phyloP scores from a whole-genome alignment of 2,797 vertebrate species.

The Lycodopsis pacificus region DNA sequence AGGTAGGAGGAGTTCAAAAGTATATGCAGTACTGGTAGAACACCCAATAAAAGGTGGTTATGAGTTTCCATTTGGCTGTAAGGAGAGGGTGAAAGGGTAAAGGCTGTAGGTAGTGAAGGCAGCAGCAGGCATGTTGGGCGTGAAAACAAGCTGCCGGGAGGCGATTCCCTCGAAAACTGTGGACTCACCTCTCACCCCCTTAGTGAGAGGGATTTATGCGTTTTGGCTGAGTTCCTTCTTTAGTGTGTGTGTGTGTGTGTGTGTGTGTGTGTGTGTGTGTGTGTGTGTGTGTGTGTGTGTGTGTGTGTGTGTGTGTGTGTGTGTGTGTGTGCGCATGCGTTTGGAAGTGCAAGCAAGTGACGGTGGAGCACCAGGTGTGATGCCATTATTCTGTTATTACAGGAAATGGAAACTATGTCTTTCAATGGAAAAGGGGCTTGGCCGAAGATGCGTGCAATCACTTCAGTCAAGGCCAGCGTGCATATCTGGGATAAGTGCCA shows the following conservation, averaged over 20 bases:
- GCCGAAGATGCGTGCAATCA: constrained; percentile 60
- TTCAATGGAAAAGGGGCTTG: constrained; percentile 76
- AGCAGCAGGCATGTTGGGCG: constrained; percentile 23
- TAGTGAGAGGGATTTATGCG: constrained; percentile 71
- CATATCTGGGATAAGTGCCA: constrained; percentile 66
- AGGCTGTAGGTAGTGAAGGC: constrained; percentile 9
- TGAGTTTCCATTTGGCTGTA: constrained; percentile 61
- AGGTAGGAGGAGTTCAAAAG: constrained; percentile 22
- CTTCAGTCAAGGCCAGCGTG: constrained; percentile 55
- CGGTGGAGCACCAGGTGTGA: constrained; percentile 78
- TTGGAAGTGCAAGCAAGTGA: constrained; percentile 48
- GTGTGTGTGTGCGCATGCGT: constrained; percentile 11
- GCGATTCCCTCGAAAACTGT: constrained; percentile 69
- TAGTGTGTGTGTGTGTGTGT: constrained; percentile 25
- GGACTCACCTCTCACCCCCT: constrained; percentile 58
- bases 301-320: constrained; percentile 21
- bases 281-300: neutral
- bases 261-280: constrained; percentile 14
- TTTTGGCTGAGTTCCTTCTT: constrained; percentile 60
- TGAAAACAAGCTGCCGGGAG: constrained; percentile 29
- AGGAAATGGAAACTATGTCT: constrained; percentile 80
- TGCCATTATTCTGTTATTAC: constrained; percentile 76
- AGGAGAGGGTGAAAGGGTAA: constrained; percentile 34
- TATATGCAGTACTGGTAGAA: constrained; percentile 56
- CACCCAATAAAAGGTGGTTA: constrained; percentile 56